Percentiles rank a stretch among this genome's conserved stretches.
These are phyloP conservation scores for Cebidichthys violaceus DNA, from an alignment of 2,113 vertebrate species.

Conservation along the genomic window DNA sequence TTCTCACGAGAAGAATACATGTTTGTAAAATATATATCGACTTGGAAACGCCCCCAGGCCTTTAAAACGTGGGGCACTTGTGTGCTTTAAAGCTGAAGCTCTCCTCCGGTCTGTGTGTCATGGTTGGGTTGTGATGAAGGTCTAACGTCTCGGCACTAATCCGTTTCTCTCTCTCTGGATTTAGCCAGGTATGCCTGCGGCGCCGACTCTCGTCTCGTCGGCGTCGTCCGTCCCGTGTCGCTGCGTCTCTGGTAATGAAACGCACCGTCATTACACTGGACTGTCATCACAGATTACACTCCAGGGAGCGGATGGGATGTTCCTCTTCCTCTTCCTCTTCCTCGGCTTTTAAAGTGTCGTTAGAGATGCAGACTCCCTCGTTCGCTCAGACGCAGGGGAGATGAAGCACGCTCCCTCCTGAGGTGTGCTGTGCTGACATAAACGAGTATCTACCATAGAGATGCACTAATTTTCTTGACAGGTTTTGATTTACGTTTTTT, in stretches of 20 bases:
- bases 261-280: constrained; percentile 29
- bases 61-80: too few relatives aligned
- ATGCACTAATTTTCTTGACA: too few relatives aligned
- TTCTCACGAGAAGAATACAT: too few relatives aligned
- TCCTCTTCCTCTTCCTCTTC: constrained; percentile 46
- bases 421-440: too few relatives aligned
- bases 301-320: constrained; percentile 50
- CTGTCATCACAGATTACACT: constrained; percentile 62
- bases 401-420: too few relatives aligned
- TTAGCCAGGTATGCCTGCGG: background rate
- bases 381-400: background rate
- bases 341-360: background rate
- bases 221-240: constrained; percentile 15
- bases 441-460: background rate
- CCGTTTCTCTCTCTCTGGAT: constrained; percentile 21
- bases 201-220: background rate
- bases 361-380: background rate
- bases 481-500: too few relatives aligned
- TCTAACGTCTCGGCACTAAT: constrained; percentile 35
- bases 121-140: constrained; percentile 3
- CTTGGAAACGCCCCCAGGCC: too few relatives aligned
- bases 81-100: background rate
- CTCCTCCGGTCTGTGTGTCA: constrained; percentile 4
- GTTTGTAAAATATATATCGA: too few relatives aligned
- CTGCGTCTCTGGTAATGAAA: constrained; percentile 45